These are phyloP conservation scores for Lerema accius DNA, from an alignment of 1,140 invertebrate species.

Conservation along the genomic window DNA sequence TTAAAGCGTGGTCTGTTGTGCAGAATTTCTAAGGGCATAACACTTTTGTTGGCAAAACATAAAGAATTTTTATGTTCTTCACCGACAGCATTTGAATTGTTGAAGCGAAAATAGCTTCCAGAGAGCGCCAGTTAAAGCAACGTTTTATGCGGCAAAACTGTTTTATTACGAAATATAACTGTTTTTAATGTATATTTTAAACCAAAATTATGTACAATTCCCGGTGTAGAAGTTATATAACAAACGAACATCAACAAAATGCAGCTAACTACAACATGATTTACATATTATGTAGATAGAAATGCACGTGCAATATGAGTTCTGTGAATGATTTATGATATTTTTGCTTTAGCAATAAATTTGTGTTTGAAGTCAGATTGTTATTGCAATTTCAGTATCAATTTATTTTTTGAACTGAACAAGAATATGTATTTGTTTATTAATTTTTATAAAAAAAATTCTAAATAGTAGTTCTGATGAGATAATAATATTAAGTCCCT, in stretches of 20 bases:
- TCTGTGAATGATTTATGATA: conserved; percentile 23
- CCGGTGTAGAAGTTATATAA: neutral
- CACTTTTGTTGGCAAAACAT: conserved; percentile 27
- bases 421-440: no score
- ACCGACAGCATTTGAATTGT: conserved; percentile 18
- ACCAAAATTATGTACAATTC: neutral
- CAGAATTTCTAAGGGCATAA: conserved; percentile 23
- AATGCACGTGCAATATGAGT: conserved; percentile 21
- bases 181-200: no score
- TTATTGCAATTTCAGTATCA: conserved; percentile 8
- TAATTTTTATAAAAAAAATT: no score
- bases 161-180: neutral
- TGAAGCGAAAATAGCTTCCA: conserved; percentile 12
- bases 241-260: conserved; percentile 1
- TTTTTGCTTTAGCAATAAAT: conserved; percentile 8
- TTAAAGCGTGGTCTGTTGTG: conserved; percentile 28
- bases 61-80: conserved; percentile 19
- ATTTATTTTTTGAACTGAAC: no score
- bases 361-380: conserved; percentile 1
- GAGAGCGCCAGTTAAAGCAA: conserved; percentile 4
- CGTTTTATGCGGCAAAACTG: neutral
- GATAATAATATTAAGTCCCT: no score
- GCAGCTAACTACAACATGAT: conserved; percentile 23
- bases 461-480: no score
- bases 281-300: conserved; percentile 27